phyloP scores from a whole-genome alignment of 2,113 vertebrate species.

The Acanthochromis polyacanthus region DNA sequence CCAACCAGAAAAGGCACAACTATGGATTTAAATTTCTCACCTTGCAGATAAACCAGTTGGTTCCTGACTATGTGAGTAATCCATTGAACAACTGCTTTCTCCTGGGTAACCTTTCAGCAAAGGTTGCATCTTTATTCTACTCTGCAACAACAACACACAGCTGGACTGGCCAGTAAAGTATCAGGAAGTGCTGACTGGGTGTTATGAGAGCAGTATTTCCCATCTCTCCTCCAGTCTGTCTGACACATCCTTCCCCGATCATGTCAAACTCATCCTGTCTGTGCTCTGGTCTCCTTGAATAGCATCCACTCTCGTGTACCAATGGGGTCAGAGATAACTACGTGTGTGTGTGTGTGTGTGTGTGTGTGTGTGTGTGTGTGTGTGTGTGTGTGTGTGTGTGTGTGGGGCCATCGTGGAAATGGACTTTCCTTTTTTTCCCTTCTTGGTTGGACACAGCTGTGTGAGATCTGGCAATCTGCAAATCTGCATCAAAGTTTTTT shows the following conservation, averaged over 20 bases:
- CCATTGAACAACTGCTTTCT: not conserved
- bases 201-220: slow-evolving; percentile 56
- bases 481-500: slow-evolving; percentile 68
- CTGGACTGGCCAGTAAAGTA: slow-evolving; percentile 34
- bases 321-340: not conserved
- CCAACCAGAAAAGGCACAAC: too few species aligned
- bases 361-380: not conserved
- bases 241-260: slow-evolving; percentile 61
- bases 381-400: not conserved
- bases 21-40: too few species aligned
- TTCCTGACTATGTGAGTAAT: not conserved
- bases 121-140: slow-evolving; percentile 26
- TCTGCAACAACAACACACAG: slow-evolving; percentile 23
- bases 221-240: slow-evolving; percentile 45
- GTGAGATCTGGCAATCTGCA: slow-evolving; percentile 71
- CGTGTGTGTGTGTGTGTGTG: not conserved
- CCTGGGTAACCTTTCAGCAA: slow-evolving; percentile 5
- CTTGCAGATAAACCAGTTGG: not conserved
- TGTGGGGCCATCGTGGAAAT: not conserved
- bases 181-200: slow-evolving; percentile 61
- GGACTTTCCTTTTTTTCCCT: slow-evolving; percentile 26
- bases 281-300: slow-evolving; percentile 27
- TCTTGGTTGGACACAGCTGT: slow-evolving; percentile 69
- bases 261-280: slow-evolving; percentile 45
- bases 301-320: not conserved